A percentile compares a stretch with the other conserved stretches of the same genome.
Evolutionary conservation across 2,888 invertebrate genomes (phyloP).

Genomic region (Agriotes lineatus): DNA sequence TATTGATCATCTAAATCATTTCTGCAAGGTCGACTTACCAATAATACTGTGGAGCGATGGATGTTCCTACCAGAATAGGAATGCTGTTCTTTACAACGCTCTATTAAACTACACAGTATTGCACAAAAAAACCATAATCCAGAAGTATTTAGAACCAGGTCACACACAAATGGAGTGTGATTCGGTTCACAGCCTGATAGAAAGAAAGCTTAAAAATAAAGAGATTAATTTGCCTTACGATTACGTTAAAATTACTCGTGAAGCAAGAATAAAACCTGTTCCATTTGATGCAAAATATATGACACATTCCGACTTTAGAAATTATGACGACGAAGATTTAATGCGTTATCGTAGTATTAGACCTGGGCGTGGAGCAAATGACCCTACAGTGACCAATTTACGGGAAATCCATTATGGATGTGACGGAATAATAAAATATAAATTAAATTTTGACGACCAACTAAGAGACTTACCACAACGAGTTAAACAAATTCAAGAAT

Average conservation of each 20-base stretch:
- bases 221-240: not conserved
- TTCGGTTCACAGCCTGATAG: not conserved
- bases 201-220: not conserved
- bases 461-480: too few species aligned
- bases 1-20: conserved; percentile 15
- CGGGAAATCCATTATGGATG: too few species aligned
- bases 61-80: conserved; percentile 38
- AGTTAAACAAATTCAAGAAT: too few species aligned
- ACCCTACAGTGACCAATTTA: too few species aligned
- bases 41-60: conserved; percentile 35
- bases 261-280: not conserved
- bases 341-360: too few species aligned
- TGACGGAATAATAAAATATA: too few species aligned
- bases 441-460: too few species aligned
- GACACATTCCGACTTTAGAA: too few species aligned
- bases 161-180: conserved; percentile 40
- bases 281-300: too few species aligned
- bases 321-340: too few species aligned
- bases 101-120: conserved; percentile 25
- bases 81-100: conserved; percentile 33
- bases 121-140: conserved; percentile 25
- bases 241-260: not conserved
- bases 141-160: conserved; percentile 40
- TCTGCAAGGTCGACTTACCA: conserved; percentile 18
- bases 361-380: too few species aligned